phyloP scores from a whole-genome alignment of 2,888 invertebrate genomes.

The Eupithecia dodoneata region DNA sequence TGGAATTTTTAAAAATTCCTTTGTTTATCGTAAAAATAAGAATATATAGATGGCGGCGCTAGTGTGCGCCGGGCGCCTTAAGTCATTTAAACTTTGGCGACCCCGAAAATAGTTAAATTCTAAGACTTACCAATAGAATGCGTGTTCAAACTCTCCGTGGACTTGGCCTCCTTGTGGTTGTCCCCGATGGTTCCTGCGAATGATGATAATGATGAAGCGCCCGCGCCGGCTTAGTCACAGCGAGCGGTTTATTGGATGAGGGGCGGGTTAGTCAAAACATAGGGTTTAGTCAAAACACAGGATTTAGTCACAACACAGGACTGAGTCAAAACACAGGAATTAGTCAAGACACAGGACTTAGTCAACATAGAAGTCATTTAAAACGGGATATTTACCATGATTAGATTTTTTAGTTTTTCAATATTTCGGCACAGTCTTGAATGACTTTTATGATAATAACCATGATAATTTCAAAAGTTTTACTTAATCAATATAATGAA shows the following conservation, averaged over 20 bases:
- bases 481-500: not conserved
- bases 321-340: not conserved
- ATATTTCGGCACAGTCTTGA: too few relatives aligned
- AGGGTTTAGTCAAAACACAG: not conserved
- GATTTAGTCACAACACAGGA: not conserved
- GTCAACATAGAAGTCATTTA: not conserved
- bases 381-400: too few relatives aligned
- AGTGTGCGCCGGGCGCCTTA: not conserved
- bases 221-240: conserved; percentile 16
- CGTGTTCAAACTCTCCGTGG: conserved; percentile 74
- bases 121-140: conserved; percentile 67
- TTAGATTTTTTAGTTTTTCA: too few relatives aligned
- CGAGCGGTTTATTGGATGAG: conserved; percentile 14
- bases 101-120: not conserved
- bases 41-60: not conserved
- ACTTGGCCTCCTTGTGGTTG: conserved; percentile 74
- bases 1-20: not conserved
- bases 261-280: not conserved
- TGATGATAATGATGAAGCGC: conserved; percentile 39
- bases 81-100: not conserved
- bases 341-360: not conserved
- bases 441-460: too few relatives aligned
- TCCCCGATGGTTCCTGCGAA: conserved; percentile 76
- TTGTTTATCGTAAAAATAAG: not conserved
- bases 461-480: too few relatives aligned